These are phyloP conservation scores for Tuta absoluta DNA, from an alignment of 2,888 invertebrate genomes.

Conservation along the genomic window DNA sequence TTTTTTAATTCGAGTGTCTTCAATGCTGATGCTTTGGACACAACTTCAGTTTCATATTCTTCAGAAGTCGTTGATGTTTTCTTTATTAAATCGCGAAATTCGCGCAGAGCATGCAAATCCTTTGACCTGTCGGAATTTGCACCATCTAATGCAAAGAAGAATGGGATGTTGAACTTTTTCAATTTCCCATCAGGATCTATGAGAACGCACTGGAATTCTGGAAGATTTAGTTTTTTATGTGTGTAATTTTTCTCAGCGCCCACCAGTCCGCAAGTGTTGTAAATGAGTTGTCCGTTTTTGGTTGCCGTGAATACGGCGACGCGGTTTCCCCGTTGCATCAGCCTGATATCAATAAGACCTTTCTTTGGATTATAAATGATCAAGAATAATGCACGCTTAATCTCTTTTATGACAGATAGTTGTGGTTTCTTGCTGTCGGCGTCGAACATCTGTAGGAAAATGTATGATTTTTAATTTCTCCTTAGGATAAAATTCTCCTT, in stretches of 20 bases:
- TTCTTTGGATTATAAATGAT: conserved; percentile 96
- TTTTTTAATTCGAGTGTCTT: conserved; percentile 87
- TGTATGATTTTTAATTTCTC: too few species aligned
- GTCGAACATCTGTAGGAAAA: conserved; percentile 65
- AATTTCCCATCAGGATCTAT: conserved; percentile 91
- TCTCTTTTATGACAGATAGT: conserved; percentile 66
- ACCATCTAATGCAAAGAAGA: conserved; percentile 93
- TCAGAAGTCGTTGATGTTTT: conserved; percentile 76
- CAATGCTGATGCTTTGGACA: conserved; percentile 82
- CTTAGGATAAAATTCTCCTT: too few species aligned
- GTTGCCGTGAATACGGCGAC: conserved; percentile 95
- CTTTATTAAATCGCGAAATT: conserved; percentile 86
- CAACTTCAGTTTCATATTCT: conserved; percentile 75
- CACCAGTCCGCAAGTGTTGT: conserved; percentile 90
- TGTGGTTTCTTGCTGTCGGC: conserved; percentile 69
- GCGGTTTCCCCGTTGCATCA: conserved; percentile 93
- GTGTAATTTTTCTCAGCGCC: conserved; percentile 83
- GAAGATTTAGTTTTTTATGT: conserved; percentile 80
- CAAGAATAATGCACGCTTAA: conserved; percentile 88
- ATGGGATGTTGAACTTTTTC: conserved; percentile 92
- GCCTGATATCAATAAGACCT: conserved; percentile 96
- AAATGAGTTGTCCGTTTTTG: conserved; percentile 90
- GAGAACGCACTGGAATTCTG: conserved; percentile 87
- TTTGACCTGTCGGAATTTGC: conserved; percentile 92
- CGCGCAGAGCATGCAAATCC: conserved; percentile 92